Percentiles rank a stretch among this genome's conserved stretches.
Evolutionary conservation across 2,888 invertebrate genomes (phyloP).

Genomic region (Cosmopolites sordidus): DNA sequence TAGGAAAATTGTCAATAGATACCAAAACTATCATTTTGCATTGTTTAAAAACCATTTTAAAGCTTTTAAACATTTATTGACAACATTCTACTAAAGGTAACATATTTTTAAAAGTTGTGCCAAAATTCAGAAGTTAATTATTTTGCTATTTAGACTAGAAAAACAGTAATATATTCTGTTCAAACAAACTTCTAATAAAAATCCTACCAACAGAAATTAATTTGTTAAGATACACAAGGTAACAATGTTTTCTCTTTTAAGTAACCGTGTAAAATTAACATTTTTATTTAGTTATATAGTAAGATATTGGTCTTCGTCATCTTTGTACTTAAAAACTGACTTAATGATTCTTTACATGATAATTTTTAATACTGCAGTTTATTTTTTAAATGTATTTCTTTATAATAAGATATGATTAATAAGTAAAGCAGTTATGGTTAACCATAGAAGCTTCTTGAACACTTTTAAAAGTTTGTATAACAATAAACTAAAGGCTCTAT

Average conservation of each 20-base stretch:
- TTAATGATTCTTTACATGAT: constrained; percentile 29
- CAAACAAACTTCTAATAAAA: no score
- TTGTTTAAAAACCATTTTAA: background rate
- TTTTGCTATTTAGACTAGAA: no score
- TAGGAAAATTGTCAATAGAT: constrained; percentile 33
- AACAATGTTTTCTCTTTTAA: no score
- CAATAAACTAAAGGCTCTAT: background rate
- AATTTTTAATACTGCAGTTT: constrained; percentile 35
- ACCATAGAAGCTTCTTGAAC: constrained; percentile 38
- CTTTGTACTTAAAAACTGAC: constrained; percentile 28
- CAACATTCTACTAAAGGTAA: constrained; percentile 7
- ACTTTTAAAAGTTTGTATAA: constrained; percentile 31
- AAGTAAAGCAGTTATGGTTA: constrained; percentile 24
- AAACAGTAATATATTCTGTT: no score
- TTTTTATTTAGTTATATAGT: constrained; percentile 2
- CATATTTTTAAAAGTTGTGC: constrained; percentile 17
- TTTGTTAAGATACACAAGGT: no score
- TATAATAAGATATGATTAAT: constrained; percentile 36
- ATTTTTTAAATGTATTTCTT: constrained; percentile 35
- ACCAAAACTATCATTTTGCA: no score
- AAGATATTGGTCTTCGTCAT: constrained; percentile 23
- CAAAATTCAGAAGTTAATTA: background rate
- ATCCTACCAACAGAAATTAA: no score
- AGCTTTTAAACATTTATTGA: constrained; percentile 6
- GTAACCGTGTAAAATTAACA: no score